Evolutionary conservation across 2,888 invertebrate species (phyloP).

Genomic region (Pilophorus perplexus): DNA sequence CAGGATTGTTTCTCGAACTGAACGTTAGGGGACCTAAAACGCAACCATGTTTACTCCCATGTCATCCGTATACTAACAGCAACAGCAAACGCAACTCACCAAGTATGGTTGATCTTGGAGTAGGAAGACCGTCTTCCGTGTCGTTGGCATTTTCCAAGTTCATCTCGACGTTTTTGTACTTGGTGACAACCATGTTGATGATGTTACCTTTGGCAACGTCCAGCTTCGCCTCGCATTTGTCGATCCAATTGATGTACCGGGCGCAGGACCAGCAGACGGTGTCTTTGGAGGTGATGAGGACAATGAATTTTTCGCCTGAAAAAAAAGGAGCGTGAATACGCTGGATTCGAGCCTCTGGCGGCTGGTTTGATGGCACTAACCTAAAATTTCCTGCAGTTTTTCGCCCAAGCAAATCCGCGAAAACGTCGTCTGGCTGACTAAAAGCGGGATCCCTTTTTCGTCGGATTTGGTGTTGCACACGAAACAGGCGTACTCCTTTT

Average conservation of each 20-base stretch:
- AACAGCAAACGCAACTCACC: no score
- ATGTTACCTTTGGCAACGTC: conserved; percentile 43
- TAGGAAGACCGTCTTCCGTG: no score
- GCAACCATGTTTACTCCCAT: no score
- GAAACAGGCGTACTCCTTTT: conserved; percentile 39
- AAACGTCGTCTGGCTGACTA: conserved; percentile 42
- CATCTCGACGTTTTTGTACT: conserved; percentile 45
- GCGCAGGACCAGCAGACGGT: conserved; percentile 45
- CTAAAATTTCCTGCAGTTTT: conserved; percentile 45
- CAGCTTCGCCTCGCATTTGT: conserved; percentile 42
- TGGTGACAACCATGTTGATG: conserved; percentile 35
- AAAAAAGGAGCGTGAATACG: not conserved
- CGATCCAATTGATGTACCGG: conserved; percentile 43
- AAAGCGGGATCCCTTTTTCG: conserved; percentile 43
- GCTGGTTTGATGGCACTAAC: no score
- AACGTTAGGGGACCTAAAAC: no score
- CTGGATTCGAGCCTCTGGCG: no score
- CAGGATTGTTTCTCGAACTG: no score
- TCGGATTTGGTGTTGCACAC: conserved; percentile 36
- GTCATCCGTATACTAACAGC: no score
- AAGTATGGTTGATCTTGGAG: no score
- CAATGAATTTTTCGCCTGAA: conserved; percentile 41
- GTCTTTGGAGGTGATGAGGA: conserved; percentile 41
- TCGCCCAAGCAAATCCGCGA: conserved; percentile 44
- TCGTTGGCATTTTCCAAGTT: conserved; percentile 10